These are phyloP conservation scores for Lepilemur ruficaudatus DNA, from an alignment of 2,797 vertebrate genomes.

Conservation along the genomic window DNA sequence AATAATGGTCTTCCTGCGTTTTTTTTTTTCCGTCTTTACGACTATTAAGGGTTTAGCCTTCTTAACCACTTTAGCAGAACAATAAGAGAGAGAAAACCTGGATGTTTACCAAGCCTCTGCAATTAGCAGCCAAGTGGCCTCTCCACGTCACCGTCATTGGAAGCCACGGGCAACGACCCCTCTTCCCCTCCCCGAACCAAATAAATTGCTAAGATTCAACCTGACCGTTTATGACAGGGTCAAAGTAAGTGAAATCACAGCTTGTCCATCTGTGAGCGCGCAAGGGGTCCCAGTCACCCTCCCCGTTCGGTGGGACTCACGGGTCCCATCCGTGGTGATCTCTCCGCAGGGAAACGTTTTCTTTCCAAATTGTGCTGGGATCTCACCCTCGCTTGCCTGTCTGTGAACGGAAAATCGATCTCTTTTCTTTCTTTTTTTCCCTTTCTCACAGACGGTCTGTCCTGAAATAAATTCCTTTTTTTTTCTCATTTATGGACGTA, in stretches of 20 bases:
- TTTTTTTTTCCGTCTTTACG: too few species aligned
- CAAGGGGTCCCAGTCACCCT: not conserved
- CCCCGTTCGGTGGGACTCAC: not conserved
- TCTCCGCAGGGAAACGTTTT: too few species aligned
- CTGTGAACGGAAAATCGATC: not conserved
- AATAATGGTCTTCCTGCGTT: accelerated
- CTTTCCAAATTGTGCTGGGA: too few species aligned
- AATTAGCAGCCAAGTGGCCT: not conserved
- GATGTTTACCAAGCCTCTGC: not conserved
- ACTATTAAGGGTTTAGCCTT: not conserved
- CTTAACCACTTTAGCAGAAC: not conserved
- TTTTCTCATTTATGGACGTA: too few species aligned
- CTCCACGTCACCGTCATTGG: not conserved
- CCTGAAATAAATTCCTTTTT: not conserved
- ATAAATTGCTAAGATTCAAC: not conserved
- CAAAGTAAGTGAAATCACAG: not conserved
- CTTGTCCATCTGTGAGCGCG: not conserved
- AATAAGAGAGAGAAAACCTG: not conserved
- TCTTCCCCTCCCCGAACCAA: not conserved
- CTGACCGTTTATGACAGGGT: not conserved
- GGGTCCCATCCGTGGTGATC: too few species aligned
- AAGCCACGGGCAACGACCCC: not conserved
- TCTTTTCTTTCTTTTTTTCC: too few species aligned
- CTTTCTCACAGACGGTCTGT: too few species aligned
- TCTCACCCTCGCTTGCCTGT: not conserved